Evolutionary conservation across 2,113 vertebrate species (phyloP).

Genomic region (Saccopteryx leptura): DNA sequence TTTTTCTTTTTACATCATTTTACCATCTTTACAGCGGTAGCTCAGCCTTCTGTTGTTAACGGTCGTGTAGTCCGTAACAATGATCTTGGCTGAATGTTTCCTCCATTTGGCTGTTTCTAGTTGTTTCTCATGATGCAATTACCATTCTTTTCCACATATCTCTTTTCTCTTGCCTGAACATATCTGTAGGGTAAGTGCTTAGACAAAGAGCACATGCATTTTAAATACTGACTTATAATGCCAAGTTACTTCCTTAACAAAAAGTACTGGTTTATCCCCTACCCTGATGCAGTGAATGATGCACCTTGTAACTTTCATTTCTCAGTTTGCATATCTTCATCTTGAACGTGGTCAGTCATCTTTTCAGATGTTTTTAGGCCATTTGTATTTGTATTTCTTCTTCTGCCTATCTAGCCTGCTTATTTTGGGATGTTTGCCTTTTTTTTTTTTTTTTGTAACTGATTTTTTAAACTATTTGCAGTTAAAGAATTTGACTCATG

Average conservation of each 20-base stretch:
- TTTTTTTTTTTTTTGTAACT: background rate
- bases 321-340: background rate
- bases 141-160: background rate
- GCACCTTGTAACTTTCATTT: background rate
- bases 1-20: conserved; percentile 11
- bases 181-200: background rate
- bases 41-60: background rate
- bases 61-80: no score
- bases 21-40: background rate
- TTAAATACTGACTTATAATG: background rate
- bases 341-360: background rate
- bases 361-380: background rate
- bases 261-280: background rate
- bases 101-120: background rate
- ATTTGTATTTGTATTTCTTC: background rate
- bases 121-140: background rate
- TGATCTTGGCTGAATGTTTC: background rate
- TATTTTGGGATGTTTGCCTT: background rate
- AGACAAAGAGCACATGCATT: background rate
- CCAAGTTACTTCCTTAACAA: background rate
- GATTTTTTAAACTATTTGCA: conserved; percentile 14
- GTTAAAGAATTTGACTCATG: background rate
- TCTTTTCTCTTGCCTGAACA: background rate
- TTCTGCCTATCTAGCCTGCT: background rate
- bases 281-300: background rate